These are phyloP conservation scores for Tarsius wallacei DNA, from an alignment of 2,797 vertebrate genomes.

Conservation along the genomic window DNA sequence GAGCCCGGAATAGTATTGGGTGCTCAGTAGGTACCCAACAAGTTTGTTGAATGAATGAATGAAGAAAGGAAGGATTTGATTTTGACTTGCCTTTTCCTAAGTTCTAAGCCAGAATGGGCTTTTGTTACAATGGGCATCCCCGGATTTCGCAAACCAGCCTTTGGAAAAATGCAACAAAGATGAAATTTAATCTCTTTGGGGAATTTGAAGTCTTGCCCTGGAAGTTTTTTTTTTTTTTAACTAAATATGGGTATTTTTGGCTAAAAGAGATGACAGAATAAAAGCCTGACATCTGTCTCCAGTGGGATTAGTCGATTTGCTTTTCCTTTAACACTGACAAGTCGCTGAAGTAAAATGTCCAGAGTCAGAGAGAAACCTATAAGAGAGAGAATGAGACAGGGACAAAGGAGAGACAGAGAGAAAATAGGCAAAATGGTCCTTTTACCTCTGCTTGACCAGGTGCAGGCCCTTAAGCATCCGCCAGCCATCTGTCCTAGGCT, in stretches of 20 bases:
- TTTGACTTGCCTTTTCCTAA: neutral
- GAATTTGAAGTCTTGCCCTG: slow-evolving; percentile 15
- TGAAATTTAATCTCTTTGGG: slow-evolving; percentile 55
- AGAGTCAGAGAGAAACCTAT: neutral
- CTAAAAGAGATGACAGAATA: slow-evolving; percentile 7
- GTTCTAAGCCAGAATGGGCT: neutral
- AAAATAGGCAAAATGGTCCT: neutral
- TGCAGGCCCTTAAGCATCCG: too few relatives aligned
- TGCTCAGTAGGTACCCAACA: neutral
- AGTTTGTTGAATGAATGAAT: too few relatives aligned
- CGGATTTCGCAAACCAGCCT: neutral
- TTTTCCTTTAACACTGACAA: slow-evolving; percentile 47
- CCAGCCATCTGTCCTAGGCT: fast-evolving
- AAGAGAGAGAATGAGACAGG: neutral
- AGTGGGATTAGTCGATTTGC: neutral
- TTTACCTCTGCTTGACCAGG: neutral
- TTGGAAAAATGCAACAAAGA: slow-evolving; percentile 39
- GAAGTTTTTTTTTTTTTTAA: neutral
- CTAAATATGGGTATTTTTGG: slow-evolving; percentile 24
- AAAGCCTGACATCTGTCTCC: slow-evolving; percentile 26
- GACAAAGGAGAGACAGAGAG: neutral
- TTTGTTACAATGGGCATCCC: neutral
- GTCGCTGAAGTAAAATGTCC: neutral
- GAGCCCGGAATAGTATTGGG: neutral
- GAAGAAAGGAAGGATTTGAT: neutral